Evolutionary conservation across 2,113 vertebrate species (phyloP), one percentile per base, ranked within the genome.

Genomic region (Heteronetta atricapilla): DNA sequence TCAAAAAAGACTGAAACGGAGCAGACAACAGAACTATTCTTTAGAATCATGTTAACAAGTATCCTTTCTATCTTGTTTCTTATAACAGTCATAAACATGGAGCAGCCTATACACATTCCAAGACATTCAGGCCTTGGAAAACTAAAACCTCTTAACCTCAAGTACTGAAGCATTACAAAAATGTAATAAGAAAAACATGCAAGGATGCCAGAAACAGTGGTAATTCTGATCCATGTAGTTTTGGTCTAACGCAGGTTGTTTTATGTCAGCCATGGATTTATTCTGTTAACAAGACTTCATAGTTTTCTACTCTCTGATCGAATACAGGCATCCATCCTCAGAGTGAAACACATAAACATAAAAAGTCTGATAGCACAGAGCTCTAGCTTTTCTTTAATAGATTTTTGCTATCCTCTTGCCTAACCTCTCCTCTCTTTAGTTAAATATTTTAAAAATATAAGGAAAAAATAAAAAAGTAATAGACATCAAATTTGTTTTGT

Each of bases 11-110:
- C 25, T 74, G 75, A 88, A 88, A 93, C 81, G 74, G 21, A 92
- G 6, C 64, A 93, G 63, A 67, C 23, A 86, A 40, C n/a, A 77
- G 52, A 93, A 40, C 17, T 40, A 15, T 66, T 59, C 69, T 77
- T 81, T 78, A 56, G 13, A 91, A 78, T 60, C 88, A 88, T 64
- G 20, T 67, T 83, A 83, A 93, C 59, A 94, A 75, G 11, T 63
- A 34, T 83, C 63, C 82, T 25, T 90, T 34, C 34, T 85, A 75
- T 82, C 29, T 52, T 90, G 40, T 10, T 44, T 90, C 86, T 72
- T 86, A 34, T 63, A 77, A 76, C 42, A 48, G 8, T 74, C 17
- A 33, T 89, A 86, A 91, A 83, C 18, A 6, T 14, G 8, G 8
- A 80, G 36, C 1, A 83, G 3, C 4, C 31, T 77, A 6, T 79